phyloP scores from a whole-genome alignment of 2,797 vertebrate species.

The Ctenopoma kingsleyae region DNA sequence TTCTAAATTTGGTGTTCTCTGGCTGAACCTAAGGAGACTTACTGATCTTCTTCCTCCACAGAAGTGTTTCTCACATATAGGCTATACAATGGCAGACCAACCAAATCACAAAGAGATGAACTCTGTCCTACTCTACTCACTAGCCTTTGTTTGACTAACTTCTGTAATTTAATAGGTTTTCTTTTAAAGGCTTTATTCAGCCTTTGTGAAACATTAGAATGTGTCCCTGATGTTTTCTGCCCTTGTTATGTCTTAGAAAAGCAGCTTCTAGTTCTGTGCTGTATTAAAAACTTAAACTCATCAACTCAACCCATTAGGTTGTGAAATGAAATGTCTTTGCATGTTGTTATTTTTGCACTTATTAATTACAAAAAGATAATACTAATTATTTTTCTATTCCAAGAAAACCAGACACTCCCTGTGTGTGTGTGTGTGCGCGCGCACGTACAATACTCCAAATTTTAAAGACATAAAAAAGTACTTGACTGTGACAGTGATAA shows the following conservation, averaged over 20 bases:
- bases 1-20: not conserved
- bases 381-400: no score
- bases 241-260: not conserved
- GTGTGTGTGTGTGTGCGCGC: no score
- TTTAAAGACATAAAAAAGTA: no score
- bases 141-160: constrained; percentile 4
- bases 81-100: not conserved
- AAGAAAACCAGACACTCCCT: no score
- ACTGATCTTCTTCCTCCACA: no score
- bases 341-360: no score
- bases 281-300: not conserved
- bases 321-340: no score
- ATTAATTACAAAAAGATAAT: no score
- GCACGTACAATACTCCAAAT: no score
- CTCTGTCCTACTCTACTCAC: not conserved
- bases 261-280: not conserved
- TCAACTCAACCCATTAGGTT: no score
- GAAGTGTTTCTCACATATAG: not conserved
- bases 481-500: no score
- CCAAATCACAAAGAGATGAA: not conserved
- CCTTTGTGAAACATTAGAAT: not conserved
- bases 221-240: not conserved
- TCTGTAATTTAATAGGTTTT: constrained; percentile 14
- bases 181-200: constrained; percentile 14
- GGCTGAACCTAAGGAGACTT: not conserved